Percentiles rank a stretch among this genome's conserved stretches.
Conservation (phyloP, 2,888 invertebrate genomes). For the Ichneumoninae sp. region DNA sequence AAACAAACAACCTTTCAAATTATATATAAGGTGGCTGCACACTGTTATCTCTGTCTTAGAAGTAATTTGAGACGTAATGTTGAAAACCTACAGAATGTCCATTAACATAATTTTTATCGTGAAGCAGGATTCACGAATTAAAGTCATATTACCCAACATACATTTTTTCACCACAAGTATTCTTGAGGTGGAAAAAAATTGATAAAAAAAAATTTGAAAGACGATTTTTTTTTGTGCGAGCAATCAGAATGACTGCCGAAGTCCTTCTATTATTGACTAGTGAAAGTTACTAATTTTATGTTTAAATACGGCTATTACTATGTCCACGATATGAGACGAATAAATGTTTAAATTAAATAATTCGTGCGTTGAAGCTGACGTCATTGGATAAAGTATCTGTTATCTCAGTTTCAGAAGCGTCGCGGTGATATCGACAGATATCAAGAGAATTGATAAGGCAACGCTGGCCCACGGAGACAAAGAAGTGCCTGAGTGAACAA, state of each 20-base stretch:
- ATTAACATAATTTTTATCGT: too few species aligned
- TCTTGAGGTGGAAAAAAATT: not conserved
- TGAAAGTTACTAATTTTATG: not conserved
- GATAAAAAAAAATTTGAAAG: not conserved
- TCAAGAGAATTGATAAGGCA: constrained; percentile 48
- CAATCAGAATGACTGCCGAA: not conserved
- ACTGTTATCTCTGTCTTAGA: too few species aligned
- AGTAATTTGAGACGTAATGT: too few species aligned
- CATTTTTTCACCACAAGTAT: too few species aligned
- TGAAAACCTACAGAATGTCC: too few species aligned
- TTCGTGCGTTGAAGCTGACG: constrained; percentile 4
- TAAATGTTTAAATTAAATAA: not conserved
- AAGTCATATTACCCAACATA: too few species aligned
- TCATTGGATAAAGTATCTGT: constrained; percentile 12
- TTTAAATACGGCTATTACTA: not conserved
- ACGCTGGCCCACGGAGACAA: constrained; percentile 1
- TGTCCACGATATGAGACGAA: not conserved
- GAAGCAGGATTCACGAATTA: too few species aligned
- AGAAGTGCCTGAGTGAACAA: not conserved
- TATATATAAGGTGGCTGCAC: too few species aligned
- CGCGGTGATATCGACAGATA: constrained; percentile 28
- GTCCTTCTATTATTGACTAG: not conserved
- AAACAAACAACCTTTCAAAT: too few species aligned
- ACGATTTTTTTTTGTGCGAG: not conserved
- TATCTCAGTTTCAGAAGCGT: constrained; percentile 52